Evolutionary conservation across 64 coral and sea anemone species (phyloP), one percentile per base, ranked within the genome.

Genomic region (Trachythela sp.): DNA sequence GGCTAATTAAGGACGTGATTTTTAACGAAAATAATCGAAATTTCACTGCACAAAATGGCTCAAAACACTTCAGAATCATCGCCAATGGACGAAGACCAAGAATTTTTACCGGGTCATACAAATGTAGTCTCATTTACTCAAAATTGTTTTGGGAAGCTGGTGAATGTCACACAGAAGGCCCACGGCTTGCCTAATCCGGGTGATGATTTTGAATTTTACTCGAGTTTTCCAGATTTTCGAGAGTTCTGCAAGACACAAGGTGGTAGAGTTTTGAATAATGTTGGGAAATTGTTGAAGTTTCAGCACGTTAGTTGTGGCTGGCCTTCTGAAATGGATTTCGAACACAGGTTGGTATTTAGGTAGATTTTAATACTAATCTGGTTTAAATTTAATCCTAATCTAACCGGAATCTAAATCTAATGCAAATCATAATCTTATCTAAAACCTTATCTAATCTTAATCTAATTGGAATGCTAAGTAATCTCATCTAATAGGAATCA

Each of bases 161-260:
- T 99, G 39, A 89, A 85, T 60, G 86, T 86, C 0, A 95, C 92
- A 48, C 94, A 93, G 67, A 93, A 92, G 50, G 91, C 86, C 2
- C 85, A 92, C 39, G 83, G 87, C 39, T 30, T 99, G 24, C 96
- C 96, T 83, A 84, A 42, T 7, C 71, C 96, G 24, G 96, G 95
- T 27, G 95, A 99, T 60, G 96, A 99, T 68, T 93, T 94, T 90
- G 96, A 99, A 36, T 99, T 99, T 38, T 99, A 95, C 59, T 92
- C 92, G 91, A 99, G 96, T 58, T 99, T 99, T 49, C 84, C 93
- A 26, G 91, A 95, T 48, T 99, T 99, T 80, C 92, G 96, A 86
- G 96, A 94, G 39, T 99, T 99, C 84, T 91, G 96, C 86, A 89
- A 89, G 13, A 86, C 93, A 26, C 96, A 99, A 87, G 96, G 96